Evolutionary conservation across 2,113 vertebrate genomes (phyloP), one percentile per base, ranked within the genome.

Genomic region (Oryzias celebensis): DNA sequence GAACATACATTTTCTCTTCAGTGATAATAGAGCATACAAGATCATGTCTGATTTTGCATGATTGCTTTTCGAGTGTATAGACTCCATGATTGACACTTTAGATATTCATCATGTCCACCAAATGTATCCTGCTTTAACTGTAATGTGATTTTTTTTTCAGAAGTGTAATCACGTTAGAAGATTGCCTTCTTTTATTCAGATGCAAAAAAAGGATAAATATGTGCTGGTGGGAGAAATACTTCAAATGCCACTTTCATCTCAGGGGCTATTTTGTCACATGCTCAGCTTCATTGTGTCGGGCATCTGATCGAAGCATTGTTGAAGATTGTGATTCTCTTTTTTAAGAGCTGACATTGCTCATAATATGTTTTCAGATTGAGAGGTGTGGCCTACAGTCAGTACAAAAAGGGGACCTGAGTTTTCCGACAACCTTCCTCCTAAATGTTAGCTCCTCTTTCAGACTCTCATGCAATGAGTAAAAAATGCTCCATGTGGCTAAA

Each of bases 171-270:
- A 86, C 71, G 70, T 75, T 73, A 77, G 79, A 69, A 91, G 73
- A 87, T 88, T 85, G 85, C 80, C 83, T 89, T 89, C 85, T 83
- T 85, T 90, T 87, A 87, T 85, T 68, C 59, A 36, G 60, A 71
- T 84, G 70, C 81, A 86, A 86, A 78, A 85, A 84, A 86, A 83
- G 85, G 82, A 89, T 84, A 61, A 88, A 87, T 87, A 77, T 75
- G 69, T 76, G 59, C 58, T 65, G 46, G 54, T 50, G 52, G 65
- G 5, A 58, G 66, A 74, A 70, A 78, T 80, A 58, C 81, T 81
- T 88, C 82, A 84, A 74, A 78, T 79, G 80, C 85, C 69, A 78
- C 61, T 73, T 85, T 77, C 69, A 78, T 82, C 46, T 57, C 56
- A 36, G 71, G 70, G 43, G 54, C 65, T 73, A 82, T 86, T 86